phyloP scores from a whole-genome alignment of 2,797 vertebrate species.

The Sparidentex hasta region DNA sequence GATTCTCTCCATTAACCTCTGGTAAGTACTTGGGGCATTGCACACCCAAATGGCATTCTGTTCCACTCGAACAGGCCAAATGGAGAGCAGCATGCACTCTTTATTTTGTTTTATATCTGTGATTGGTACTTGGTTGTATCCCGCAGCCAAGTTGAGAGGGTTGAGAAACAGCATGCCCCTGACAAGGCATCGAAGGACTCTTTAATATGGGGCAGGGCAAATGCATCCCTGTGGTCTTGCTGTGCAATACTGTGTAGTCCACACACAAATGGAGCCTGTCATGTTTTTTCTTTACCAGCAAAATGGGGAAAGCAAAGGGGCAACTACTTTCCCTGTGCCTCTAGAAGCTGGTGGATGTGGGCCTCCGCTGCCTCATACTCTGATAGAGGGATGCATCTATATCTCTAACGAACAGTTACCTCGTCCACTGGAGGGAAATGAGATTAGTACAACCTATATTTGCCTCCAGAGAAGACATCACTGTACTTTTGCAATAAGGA shows the following conservation, averaged over 20 bases:
- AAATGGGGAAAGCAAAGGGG: not conserved
- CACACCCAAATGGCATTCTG: not conserved
- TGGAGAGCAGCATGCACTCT: not conserved
- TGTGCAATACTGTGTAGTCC: not conserved
- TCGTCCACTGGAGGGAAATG: too few relatives aligned
- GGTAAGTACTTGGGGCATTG: not conserved
- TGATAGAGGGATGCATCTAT: not conserved
- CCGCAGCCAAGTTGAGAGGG: not conserved
- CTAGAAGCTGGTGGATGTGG: not conserved
- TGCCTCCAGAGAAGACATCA: not conserved
- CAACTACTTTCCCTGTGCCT: constrained; percentile 4
- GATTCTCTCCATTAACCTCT: not conserved
- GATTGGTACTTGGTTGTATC: not conserved
- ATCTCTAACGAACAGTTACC: too few relatives aligned
- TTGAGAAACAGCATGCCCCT: not conserved
- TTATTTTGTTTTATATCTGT: not conserved
- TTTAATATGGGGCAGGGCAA: not conserved
- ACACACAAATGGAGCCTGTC: not conserved
- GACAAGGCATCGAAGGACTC: not conserved
- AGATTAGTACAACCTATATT: not conserved
- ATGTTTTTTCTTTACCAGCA: not conserved
- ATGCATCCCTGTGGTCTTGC: not conserved
- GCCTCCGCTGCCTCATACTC: not conserved
- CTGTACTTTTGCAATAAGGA: not conserved
- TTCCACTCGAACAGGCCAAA: not conserved